These are phyloP conservation scores for Prunella himalayana DNA, from an alignment of 2,113 vertebrate genomes.

Conservation along the genomic window DNA sequence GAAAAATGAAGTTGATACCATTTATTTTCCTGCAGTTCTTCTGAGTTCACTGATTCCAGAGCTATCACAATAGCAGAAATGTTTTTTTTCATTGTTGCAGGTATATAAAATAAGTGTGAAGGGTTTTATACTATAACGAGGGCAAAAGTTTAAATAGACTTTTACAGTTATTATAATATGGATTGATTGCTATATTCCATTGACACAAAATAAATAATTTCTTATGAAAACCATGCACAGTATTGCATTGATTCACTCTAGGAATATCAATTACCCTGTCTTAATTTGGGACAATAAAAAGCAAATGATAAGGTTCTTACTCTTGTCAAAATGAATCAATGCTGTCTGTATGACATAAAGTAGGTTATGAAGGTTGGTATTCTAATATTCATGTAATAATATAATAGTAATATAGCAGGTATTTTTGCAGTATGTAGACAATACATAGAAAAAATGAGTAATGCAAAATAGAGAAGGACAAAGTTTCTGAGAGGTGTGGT, in stretches of 20 bases:
- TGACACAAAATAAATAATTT: not conserved
- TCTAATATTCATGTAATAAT: not conserved
- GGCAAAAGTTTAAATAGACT: not conserved
- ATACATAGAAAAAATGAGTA: not conserved
- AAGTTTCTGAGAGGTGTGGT: not conserved
- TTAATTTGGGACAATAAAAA: not conserved
- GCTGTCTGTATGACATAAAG: not conserved
- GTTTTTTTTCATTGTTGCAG: not conserved
- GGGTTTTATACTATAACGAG: not conserved
- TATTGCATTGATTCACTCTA: not conserved
- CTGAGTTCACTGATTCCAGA: not conserved
- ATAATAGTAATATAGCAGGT: not conserved
- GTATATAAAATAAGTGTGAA: not conserved
- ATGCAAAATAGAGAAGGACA: not conserved
- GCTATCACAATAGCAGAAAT: not conserved
- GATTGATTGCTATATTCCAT: not conserved
- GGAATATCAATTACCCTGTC: not conserved
- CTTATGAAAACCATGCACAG: not conserved
- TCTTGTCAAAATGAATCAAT: constrained; percentile 11
- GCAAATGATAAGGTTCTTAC: not conserved
- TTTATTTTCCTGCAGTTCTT: not conserved
- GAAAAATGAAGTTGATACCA: not conserved
- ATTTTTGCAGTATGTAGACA: not conserved
- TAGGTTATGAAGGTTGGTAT: not conserved
- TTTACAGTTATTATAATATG: not conserved